Evolutionary conservation across 2,797 vertebrate species (phyloP).

Genomic region (Cynopterus sphinx): DNA sequence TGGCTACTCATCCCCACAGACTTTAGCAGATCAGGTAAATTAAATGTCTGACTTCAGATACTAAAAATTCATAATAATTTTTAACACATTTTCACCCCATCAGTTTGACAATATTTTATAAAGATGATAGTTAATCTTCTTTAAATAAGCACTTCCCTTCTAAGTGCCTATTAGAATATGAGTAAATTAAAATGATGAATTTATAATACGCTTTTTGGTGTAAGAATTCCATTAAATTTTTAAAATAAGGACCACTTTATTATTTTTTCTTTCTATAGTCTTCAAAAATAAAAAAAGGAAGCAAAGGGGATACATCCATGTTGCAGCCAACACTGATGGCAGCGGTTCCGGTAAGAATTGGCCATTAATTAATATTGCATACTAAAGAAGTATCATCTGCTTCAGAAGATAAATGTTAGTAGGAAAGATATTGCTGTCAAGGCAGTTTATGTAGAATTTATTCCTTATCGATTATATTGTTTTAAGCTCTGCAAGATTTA

Average conservation of each 20-base stretch:
- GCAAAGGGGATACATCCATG: conserved; percentile 93
- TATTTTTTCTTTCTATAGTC: conserved; percentile 87
- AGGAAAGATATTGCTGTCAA: neutral
- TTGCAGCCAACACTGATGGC: conserved; percentile 96
- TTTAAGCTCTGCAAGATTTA: neutral
- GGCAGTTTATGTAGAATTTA: neutral
- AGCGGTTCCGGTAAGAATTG: conserved; percentile 93
- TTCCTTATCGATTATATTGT: neutral
- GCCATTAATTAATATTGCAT: neutral
- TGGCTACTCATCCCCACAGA: conserved; percentile 96
- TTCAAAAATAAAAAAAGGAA: conserved; percentile 97
- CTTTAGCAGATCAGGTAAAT: conserved; percentile 94
- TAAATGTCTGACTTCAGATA: neutral
- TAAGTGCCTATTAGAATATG: neutral
- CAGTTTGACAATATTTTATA: neutral
- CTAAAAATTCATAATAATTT: neutral
- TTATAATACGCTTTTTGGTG: neutral
- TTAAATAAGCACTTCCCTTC: neutral
- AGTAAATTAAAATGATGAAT: neutral
- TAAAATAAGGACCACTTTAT: neutral
- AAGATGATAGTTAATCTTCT: neutral
- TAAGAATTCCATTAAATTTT: neutral
- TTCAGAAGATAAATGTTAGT: neutral
- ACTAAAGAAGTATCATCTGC: neutral
- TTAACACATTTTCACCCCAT: neutral